Percentiles rank a stretch among this genome's conserved stretches.
Evolutionary conservation across 2,113 vertebrate species (phyloP).

Genomic region (Cariama cristata): DNA sequence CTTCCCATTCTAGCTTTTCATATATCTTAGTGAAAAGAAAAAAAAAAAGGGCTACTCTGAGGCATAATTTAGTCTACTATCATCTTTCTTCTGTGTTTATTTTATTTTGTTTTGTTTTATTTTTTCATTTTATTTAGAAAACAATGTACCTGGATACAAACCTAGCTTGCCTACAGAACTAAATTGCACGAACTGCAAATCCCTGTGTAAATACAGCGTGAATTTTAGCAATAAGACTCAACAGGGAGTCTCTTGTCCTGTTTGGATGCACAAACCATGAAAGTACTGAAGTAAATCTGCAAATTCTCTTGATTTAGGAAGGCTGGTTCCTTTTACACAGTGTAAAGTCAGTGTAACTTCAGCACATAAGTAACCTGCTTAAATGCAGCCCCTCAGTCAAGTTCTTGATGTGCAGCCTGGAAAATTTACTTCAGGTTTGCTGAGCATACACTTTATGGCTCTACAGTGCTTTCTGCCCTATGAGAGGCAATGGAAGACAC

Average conservation of each 20-base stretch:
- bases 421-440: background rate
- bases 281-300: background rate
- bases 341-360: background rate
- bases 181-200: background rate
- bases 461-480: background rate
- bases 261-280: background rate
- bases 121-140: background rate
- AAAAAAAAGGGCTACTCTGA: background rate
- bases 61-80: background rate
- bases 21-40: background rate
- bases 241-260: background rate
- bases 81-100: background rate
- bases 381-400: fast-evolving
- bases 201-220: background rate
- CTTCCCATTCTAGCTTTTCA: background rate
- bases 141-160: background rate
- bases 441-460: background rate
- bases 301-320: background rate
- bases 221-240: background rate
- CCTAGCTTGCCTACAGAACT: background rate
- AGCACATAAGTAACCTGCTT: background rate
- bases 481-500: background rate
- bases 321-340: background rate
- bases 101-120: background rate
- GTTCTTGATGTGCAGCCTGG: background rate